A percentile compares a stretch with the other conserved stretches of the same genome.
These are phyloP conservation scores for Syrrhaptes paradoxus DNA, from an alignment of 2,113 vertebrate species.

Conservation along the genomic window DNA sequence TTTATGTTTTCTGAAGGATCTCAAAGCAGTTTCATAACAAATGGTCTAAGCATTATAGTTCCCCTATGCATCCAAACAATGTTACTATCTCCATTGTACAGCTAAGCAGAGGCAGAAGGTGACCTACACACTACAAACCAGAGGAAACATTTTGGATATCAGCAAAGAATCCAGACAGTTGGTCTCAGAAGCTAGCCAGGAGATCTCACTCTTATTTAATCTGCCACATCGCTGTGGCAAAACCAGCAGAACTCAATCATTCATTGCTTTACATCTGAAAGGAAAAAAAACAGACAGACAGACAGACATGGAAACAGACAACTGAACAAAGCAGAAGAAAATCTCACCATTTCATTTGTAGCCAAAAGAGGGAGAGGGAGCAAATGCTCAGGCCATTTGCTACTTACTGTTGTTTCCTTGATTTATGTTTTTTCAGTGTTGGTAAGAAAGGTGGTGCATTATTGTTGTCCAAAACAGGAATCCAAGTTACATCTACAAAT, in stretches of 20 bases:
- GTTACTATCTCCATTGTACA: background rate
- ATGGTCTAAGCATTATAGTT: background rate
- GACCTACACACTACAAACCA: background rate
- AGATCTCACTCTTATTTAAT: background rate
- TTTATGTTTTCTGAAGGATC: background rate
- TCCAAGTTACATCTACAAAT: background rate
- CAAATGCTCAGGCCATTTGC: background rate
- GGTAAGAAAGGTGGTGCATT: background rate
- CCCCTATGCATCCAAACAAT: background rate
- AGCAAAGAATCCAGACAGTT: background rate
- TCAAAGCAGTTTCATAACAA: background rate
- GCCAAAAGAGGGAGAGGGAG: background rate
- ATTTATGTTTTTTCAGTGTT: background rate
- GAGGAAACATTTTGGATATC: background rate
- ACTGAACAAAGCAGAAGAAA: background rate
- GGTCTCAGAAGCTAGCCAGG: background rate
- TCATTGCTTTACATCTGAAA: background rate
- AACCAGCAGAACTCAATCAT: background rate
- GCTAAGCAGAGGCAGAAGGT: background rate
- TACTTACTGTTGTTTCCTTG: background rate
- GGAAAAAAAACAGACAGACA: background rate
- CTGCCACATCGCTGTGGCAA: background rate
- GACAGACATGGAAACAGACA: background rate
- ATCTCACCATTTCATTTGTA: background rate
- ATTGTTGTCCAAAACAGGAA: background rate